These are phyloP conservation scores for Microctenopoma stevenorrisi DNA, from an alignment of 2,797 vertebrate species.

Conservation along the genomic window DNA sequence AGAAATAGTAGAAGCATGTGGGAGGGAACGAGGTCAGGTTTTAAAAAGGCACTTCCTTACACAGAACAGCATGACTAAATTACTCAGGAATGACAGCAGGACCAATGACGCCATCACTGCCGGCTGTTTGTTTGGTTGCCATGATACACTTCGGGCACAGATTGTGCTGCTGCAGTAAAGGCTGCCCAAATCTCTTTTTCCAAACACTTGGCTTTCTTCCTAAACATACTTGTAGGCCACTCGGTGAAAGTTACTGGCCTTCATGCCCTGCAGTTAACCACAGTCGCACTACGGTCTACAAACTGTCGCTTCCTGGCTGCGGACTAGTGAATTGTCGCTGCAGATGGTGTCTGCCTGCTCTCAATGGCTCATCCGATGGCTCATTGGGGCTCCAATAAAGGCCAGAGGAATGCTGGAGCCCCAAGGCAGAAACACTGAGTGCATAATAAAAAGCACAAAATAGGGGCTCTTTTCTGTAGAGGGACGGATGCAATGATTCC, in stretches of 20 bases:
- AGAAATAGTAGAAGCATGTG: constrained; percentile 70
- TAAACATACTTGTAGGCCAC: constrained; percentile 40
- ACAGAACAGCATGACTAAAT: constrained; percentile 74
- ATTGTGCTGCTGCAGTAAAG: constrained; percentile 53
- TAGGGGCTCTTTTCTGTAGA: constrained; percentile 71
- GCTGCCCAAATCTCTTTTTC: constrained; percentile 41
- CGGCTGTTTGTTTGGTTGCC: constrained; percentile 82
- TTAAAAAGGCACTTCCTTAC: constrained; percentile 67
- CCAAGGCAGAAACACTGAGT: constrained; percentile 69
- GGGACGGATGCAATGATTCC: constrained; percentile 70
- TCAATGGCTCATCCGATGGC: constrained; percentile 82
- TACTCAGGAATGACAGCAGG: constrained; percentile 80
- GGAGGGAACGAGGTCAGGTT: constrained; percentile 54
- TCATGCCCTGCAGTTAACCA: constrained; percentile 60
- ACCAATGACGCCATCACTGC: constrained; percentile 74
- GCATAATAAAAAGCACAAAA: constrained; percentile 80
- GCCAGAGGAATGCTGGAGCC: constrained; percentile 79
- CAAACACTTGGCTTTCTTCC: constrained; percentile 34
- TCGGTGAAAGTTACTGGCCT: constrained; percentile 42
- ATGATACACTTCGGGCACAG: constrained; percentile 65
- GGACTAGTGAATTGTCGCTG: constrained; percentile 75
- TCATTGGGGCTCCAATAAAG: constrained; percentile 78
- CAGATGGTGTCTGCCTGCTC: constrained; percentile 82
- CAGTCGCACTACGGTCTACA: constrained; percentile 62
- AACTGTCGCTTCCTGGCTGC: constrained; percentile 73